Evolutionary conservation across 2,888 invertebrate species (phyloP), one percentile per base, ranked within the genome.

Genomic region (Nomada hirtipes): DNA sequence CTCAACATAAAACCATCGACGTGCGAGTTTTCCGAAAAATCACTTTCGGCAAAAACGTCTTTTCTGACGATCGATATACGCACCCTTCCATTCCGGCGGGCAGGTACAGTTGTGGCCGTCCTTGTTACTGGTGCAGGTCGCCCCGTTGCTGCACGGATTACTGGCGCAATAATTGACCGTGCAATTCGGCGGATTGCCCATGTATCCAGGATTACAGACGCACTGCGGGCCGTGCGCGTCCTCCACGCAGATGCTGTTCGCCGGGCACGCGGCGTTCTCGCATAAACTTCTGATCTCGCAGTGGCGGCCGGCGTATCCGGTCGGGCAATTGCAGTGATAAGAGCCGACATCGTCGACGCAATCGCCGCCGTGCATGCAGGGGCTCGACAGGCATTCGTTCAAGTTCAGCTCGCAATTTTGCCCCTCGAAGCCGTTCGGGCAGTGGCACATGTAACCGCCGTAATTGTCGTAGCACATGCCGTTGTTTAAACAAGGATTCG

Each of bases 401-500:
- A 95, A 90, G 88, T 94, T 94, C 91, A 95, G 94, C 90, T 97
- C 97, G 92, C 98, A 98, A 84, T 96, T 96, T 80, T 96, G 96
- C 42, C 98, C 98, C 74, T 96, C 96, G 94, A 96, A 98, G n/a
- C 97, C 97, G 15, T 95, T 95, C 73, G 95, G 95, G 93, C 98
- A 98, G 89, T 96, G 96, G 92, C 98, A 98, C 86, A 96, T 94
- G 91, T 96, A 98, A 69, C 96, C 95, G 18, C 98, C 98, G 93
- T 97, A 97, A 74, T 96, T 97, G 94, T 98, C 97, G 93, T 96
- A 97, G 94, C 98, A 98, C 61, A 95, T 95, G 42, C 97, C 98
- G 85, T 96, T 95, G 87, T 97, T 97, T 65, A 95, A 92, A 89
- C 97, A 97, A 20, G 97, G 97, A 83, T 95, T 95, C 84, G 95